Evolutionary conservation across 1,140 invertebrate genomes (phyloP).

Genomic region (Idris sp.): DNA sequence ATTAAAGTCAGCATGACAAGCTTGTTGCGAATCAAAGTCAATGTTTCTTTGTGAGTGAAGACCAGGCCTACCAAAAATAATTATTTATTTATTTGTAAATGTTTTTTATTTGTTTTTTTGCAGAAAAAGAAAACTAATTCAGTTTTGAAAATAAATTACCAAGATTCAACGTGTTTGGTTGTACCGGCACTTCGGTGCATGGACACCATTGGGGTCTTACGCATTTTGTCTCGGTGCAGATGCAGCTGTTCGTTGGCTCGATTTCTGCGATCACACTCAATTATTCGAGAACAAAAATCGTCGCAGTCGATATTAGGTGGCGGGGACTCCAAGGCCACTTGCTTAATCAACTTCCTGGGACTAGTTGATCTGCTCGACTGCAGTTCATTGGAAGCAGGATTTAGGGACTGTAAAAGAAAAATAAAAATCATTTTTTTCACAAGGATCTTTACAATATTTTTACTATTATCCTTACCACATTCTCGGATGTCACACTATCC

Average conservation of each 20-base stretch:
- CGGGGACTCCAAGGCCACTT: constrained; percentile 74
- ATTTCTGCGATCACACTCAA: constrained; percentile 67
- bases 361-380: constrained; percentile 71
- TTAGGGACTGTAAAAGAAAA: constrained; percentile 47
- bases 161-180: constrained; percentile 68
- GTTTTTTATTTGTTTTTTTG: too few species aligned
- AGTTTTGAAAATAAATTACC: constrained; percentile 50
- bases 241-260: constrained; percentile 67
- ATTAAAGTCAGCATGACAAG: constrained; percentile 62
- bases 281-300: constrained; percentile 66
- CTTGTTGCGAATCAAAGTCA: constrained; percentile 52
- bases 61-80: constrained; percentile 43
- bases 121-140: background rate
- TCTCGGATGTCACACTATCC: constrained; percentile 68
- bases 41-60: constrained; percentile 57
- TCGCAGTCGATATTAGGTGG: constrained; percentile 67
- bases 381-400: constrained; percentile 64
- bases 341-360: constrained; percentile 73
- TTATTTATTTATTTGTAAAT: too few species aligned
- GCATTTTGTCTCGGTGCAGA: constrained; percentile 66
- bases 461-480: constrained; percentile 52
- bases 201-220: constrained; percentile 52
- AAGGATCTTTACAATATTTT: background rate
- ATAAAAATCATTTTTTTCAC: background rate
- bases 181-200: constrained; percentile 60